These are phyloP conservation scores for Nymphalis c-album DNA, from an alignment of 2,888 invertebrate genomes.

Conservation along the genomic window DNA sequence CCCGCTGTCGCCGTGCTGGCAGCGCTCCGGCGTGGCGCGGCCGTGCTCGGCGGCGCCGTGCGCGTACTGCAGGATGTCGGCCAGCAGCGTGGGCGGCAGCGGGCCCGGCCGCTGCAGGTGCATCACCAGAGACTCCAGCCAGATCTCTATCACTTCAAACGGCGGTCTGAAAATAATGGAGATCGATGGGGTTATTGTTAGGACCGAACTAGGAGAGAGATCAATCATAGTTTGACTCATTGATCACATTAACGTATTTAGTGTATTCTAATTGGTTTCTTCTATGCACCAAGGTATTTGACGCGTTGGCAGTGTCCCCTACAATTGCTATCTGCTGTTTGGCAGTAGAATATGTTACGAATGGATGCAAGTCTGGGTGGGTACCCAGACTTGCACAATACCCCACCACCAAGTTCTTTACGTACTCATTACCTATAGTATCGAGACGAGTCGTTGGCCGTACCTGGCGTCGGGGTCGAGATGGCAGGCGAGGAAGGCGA, in stretches of 20 bases:
- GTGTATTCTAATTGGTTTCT: too few relatives aligned
- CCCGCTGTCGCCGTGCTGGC: slow-evolving; percentile 38
- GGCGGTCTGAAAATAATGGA: slow-evolving; percentile 85
- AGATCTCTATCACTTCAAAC: slow-evolving; percentile 93
- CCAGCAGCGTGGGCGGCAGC: slow-evolving; percentile 84
- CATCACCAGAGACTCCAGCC: slow-evolving; percentile 90
- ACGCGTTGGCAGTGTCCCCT: too few relatives aligned
- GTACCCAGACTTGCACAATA: too few relatives aligned
- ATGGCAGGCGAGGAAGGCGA: slow-evolving; percentile 95
- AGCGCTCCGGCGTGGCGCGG: slow-evolving; percentile 73
- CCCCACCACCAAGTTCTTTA: too few relatives aligned
- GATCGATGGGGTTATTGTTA: background rate
- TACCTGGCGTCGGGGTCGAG: slow-evolving; percentile 94
- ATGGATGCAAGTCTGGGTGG: too few relatives aligned
- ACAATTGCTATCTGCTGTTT: too few relatives aligned
- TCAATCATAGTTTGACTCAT: too few relatives aligned
- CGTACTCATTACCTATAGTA: too few relatives aligned
- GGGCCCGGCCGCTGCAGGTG: slow-evolving; percentile 85
- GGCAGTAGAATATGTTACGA: too few relatives aligned
- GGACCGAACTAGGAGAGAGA: background rate
- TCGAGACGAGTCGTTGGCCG: background rate
- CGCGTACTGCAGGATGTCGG: slow-evolving; percentile 87
- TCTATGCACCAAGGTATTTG: too few relatives aligned
- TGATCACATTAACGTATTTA: too few relatives aligned
- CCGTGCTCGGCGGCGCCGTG: slow-evolving; percentile 72